Conservation (phyloP, 1,140 invertebrate genomes). For the Neuroterus valhalla region DNA sequence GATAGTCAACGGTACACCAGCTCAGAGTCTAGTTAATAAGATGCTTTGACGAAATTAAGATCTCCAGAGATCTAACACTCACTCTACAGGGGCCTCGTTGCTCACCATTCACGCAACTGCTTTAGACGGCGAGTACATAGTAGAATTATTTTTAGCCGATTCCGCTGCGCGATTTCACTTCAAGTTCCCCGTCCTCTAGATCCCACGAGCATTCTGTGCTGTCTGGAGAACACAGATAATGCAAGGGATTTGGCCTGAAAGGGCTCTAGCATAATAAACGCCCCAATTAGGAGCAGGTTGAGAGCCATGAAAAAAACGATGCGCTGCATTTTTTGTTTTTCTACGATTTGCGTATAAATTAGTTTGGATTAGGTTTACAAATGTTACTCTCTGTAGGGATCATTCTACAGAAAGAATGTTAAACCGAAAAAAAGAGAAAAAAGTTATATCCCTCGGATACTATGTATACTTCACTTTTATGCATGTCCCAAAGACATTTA, state of each 20-base stretch:
- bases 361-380: conserved; percentile 26
- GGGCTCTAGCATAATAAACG: conserved; percentile 25
- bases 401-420: too few relatives aligned
- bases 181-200: background rate
- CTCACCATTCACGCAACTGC: conserved; percentile 10
- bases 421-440: too few relatives aligned
- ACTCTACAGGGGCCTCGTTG: conserved; percentile 3
- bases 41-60: conserved; percentile 21
- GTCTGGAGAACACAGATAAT: conserved; percentile 28
- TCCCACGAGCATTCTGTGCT: background rate
- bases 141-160: conserved; percentile 16
- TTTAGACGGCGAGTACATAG: conserved; percentile 10
- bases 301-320: conserved; percentile 7
- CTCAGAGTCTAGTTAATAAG: background rate
- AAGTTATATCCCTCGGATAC: too few relatives aligned
- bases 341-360: conserved; percentile 15
- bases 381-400: conserved; percentile 3
- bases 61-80: conserved; percentile 12
- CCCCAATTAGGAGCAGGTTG: conserved; percentile 19
- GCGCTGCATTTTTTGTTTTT: conserved; percentile 15
- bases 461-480: too few relatives aligned
- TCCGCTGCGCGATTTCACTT: conserved; percentile 1
- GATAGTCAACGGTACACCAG: background rate
- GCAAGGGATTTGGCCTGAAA: conserved; percentile 8
- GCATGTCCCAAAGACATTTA: too few relatives aligned